Evolutionary conservation across 2,888 invertebrate genomes (phyloP).

Genomic region (Smittia aterrima): DNA sequence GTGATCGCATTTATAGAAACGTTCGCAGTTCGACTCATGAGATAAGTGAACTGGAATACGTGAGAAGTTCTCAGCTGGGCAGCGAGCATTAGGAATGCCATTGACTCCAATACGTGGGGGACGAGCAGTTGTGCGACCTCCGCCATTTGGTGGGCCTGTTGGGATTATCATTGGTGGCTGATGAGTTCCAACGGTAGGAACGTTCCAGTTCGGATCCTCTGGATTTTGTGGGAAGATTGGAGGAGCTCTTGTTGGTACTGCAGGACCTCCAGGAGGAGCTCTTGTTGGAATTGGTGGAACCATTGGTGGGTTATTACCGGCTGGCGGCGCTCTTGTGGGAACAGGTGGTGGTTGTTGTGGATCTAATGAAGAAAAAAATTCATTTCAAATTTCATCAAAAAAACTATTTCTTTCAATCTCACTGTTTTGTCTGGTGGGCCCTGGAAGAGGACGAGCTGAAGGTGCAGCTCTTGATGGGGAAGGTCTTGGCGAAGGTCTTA

Average conservation of each 20-base stretch:
- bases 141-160: background rate
- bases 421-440: background rate
- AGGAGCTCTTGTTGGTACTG: background rate
- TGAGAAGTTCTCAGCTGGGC: background rate
- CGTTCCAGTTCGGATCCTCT: background rate
- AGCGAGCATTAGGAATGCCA: slow-evolving; percentile 19
- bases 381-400: too few species aligned
- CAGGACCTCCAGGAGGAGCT: background rate
- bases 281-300: background rate
- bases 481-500: background rate
- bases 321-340: background rate
- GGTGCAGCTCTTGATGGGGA: background rate
- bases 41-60: slow-evolving; percentile 3
- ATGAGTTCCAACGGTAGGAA: background rate
- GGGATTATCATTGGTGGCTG: background rate
- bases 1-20: slow-evolving; percentile 27
- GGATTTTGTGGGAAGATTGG: background rate
- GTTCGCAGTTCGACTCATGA: slow-evolving; percentile 12
- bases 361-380: background rate
- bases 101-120: background rate
- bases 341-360: background rate
- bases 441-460: background rate
- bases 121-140: background rate
- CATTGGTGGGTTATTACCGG: background rate
- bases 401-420: too few species aligned